A percentile compares a stretch with the other conserved stretches of the same genome.
Conservation (phyloP, 2,888 invertebrate species). For the Linnaemya vulpina region DNA sequence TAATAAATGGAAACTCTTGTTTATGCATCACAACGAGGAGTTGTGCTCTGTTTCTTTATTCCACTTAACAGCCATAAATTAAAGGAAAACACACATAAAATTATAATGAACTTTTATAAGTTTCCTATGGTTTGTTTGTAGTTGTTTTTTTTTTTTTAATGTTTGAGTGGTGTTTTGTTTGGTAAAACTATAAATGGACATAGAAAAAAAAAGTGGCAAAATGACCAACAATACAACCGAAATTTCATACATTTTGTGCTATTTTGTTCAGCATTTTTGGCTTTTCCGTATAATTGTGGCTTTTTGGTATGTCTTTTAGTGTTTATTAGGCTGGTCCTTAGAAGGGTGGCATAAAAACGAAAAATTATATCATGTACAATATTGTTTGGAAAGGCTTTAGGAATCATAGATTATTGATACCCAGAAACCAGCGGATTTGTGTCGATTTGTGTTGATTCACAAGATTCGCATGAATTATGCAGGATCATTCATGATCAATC, state of each 20-base stretch:
- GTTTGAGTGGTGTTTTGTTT: slow-evolving; percentile 13
- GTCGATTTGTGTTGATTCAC: no score
- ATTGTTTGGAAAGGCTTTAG: no score
- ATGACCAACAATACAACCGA: slow-evolving; percentile 35
- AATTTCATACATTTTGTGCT: slow-evolving; percentile 44
- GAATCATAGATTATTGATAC: no score
- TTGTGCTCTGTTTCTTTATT: slow-evolving; percentile 6
- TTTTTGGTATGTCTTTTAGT: neutral
- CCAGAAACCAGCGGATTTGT: no score
- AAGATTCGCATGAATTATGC: no score
- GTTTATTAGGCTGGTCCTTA: neutral
- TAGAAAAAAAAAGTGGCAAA: slow-evolving; percentile 14
- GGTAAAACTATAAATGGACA: slow-evolving; percentile 23
- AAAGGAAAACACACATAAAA: slow-evolving; percentile 55
- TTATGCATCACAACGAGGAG: neutral
- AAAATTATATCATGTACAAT: no score
- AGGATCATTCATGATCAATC: no score
- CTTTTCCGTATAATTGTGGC: slow-evolving; percentile 32
- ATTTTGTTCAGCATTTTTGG: slow-evolving; percentile 27
- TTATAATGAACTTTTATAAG: slow-evolving; percentile 65
- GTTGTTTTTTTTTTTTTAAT: slow-evolving; percentile 26
- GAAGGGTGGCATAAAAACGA: no score
- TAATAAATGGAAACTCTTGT: neutral
- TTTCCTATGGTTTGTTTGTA: slow-evolving; percentile 33
- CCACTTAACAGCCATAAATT: slow-evolving; percentile 36